Conservation (phyloP, 1,140 invertebrate genomes). For the Sarcophaga peregrina region DNA sequence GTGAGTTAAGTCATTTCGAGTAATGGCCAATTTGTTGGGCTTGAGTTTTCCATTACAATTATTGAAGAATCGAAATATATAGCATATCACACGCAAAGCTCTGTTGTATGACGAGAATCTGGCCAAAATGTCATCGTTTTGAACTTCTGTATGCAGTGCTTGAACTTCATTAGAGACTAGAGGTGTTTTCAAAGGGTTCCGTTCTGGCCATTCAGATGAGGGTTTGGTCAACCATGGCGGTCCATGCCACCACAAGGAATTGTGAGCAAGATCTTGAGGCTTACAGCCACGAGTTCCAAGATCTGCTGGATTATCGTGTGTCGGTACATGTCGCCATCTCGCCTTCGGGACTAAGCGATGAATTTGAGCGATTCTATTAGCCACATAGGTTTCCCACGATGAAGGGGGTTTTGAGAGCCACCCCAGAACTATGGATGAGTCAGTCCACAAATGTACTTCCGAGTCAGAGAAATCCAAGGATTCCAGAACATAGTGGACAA, state of each 20-base stretch:
- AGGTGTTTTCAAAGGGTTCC: not conserved
- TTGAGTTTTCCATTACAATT: too few relatives aligned
- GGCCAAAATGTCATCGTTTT: too few relatives aligned
- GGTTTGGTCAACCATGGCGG: constrained; percentile 23
- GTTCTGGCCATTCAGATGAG: not conserved
- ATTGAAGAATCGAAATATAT: too few relatives aligned
- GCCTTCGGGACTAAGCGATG: not conserved
- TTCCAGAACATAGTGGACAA: not conserved
- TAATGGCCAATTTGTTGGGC: too few relatives aligned
- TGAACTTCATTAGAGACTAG: too few relatives aligned
- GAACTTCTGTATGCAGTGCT: too few relatives aligned
- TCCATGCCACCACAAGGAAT: constrained; percentile 2
- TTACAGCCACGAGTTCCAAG: constrained; percentile 1
- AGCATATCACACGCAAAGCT: too few relatives aligned
- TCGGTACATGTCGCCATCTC: constrained; percentile 30
- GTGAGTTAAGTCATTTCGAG: too few relatives aligned
- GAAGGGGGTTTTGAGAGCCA: constrained; percentile 31
- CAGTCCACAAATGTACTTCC: constrained; percentile 8
- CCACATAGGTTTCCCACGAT: constrained; percentile 28
- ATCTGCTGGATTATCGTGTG: constrained; percentile 4
- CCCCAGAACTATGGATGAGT: constrained; percentile 16
- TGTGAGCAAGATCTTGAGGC: constrained; percentile 15
- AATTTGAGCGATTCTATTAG: constrained; percentile 18
- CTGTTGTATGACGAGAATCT: too few relatives aligned
- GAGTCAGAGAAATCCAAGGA: not conserved